These are phyloP conservation scores for Caenorhabditis japonica DNA, from an alignment of 2,888 invertebrate genomes.

Conservation along the genomic window DNA sequence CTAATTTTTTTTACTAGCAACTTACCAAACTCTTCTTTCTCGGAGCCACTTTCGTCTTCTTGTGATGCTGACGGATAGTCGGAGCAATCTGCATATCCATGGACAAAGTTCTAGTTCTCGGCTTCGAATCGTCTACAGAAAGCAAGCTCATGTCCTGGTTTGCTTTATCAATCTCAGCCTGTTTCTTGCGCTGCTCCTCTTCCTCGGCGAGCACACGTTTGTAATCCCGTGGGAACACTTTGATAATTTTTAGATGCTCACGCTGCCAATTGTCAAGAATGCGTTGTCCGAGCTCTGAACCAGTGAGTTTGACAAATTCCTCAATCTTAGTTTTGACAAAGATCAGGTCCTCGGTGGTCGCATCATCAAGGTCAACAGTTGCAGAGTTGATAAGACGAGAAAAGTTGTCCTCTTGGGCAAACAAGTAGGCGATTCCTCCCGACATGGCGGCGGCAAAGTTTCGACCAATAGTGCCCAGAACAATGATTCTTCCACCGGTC, in stretches of 20 bases:
- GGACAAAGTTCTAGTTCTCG: slow-evolving; percentile 64
- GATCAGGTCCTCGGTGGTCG: slow-evolving; percentile 84
- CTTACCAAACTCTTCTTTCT: slow-evolving; percentile 57
- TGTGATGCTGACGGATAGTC: slow-evolving; percentile 54
- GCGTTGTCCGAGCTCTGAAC: slow-evolving; percentile 87
- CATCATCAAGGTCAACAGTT: slow-evolving; percentile 90
- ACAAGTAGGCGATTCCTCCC: slow-evolving; percentile 94
- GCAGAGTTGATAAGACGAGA: slow-evolving; percentile 86
- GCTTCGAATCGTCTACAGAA: slow-evolving; percentile 41
- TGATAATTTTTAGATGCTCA: slow-evolving; percentile 87
- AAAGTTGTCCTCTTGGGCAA: slow-evolving; percentile 84
- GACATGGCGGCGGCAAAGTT: slow-evolving; percentile 99
- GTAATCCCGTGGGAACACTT: slow-evolving; percentile 97
- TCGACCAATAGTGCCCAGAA: slow-evolving; percentile 93
- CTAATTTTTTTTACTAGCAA: neutral
- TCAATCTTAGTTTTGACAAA: slow-evolving; percentile 85
- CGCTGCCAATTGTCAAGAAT: slow-evolving; percentile 87
- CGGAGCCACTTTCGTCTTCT: slow-evolving; percentile 38
- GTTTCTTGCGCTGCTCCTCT: slow-evolving; percentile 69
- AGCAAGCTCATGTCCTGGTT: slow-evolving; percentile 39
- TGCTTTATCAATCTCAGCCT: slow-evolving; percentile 83
- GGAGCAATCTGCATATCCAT: slow-evolving; percentile 77
- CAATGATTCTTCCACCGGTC: slow-evolving; percentile 88
- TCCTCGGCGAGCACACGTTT: slow-evolving; percentile 88
- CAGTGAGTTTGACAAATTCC: slow-evolving; percentile 89